Percentiles rank a stretch among this genome's conserved stretches.
Evolutionary conservation across 2,797 vertebrate species (phyloP).

Genomic region (Mareca penelope): DNA sequence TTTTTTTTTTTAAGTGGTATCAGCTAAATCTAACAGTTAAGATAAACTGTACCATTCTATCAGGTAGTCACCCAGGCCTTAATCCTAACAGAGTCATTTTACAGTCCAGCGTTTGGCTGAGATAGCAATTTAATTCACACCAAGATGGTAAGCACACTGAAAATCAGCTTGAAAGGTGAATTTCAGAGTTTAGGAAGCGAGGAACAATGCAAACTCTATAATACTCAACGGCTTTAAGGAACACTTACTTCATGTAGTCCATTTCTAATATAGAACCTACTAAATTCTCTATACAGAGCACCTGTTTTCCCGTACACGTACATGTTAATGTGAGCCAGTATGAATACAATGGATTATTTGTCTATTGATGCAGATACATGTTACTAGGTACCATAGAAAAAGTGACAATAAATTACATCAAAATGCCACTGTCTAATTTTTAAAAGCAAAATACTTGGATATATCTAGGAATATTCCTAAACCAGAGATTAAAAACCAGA

Average conservation of each 20-base stretch:
- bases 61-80: constrained; percentile 65
- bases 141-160: constrained; percentile 4
- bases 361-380: neutral
- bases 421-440: neutral
- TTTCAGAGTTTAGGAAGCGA: constrained; percentile 33
- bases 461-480: neutral
- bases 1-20: constrained; percentile 3
- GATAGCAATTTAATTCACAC: constrained; percentile 62
- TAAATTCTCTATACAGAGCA: neutral
- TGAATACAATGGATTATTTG: neutral
- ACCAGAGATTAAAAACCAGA: neutral
- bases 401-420: neutral
- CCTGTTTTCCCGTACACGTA: neutral
- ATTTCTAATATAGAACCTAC: neutral
- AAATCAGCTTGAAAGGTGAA: constrained; percentile 38
- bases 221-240: neutral
- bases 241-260: neutral
- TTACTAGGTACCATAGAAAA: neutral
- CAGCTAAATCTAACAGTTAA: constrained; percentile 61
- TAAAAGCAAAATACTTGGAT: neutral
- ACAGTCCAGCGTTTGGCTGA: constrained; percentile 46
- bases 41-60: constrained; percentile 53
- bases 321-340: neutral
- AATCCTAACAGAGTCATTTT: constrained; percentile 72
- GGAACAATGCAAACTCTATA: neutral